Evolutionary conservation across 2,797 vertebrate species (phyloP).

Genomic region (Tragopan temminckii): DNA sequence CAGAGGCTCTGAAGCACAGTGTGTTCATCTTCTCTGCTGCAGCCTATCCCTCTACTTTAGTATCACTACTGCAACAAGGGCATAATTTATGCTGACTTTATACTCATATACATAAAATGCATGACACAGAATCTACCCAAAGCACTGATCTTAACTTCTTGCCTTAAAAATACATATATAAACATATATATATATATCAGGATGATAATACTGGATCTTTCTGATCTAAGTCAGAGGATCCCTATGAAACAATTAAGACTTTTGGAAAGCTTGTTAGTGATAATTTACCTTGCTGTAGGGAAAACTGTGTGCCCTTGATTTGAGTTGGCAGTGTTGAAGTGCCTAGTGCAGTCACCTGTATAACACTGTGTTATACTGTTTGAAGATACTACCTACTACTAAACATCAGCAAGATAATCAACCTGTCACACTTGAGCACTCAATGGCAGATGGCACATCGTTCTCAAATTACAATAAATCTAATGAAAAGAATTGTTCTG

Average conservation of each 20-base stretch:
- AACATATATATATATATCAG: background rate
- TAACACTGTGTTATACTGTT: background rate
- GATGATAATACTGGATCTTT: background rate
- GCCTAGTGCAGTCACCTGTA: background rate
- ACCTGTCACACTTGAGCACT: background rate
- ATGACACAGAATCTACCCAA: background rate
- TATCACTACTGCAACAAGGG: background rate
- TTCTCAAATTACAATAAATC: background rate
- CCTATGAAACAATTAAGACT: background rate
- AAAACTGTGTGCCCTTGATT: background rate
- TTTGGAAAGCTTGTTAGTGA: background rate
- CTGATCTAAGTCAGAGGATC: background rate
- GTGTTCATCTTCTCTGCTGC: background rate
- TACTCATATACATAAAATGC: background rate
- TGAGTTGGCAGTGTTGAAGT: background rate
- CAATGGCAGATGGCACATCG: background rate
- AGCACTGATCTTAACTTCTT: background rate
- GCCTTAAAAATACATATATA: background rate
- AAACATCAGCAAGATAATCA: background rate
- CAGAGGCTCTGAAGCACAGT: background rate
- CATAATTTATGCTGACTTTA: background rate
- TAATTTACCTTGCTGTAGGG: background rate
- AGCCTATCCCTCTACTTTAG: background rate
- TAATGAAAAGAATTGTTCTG: background rate
- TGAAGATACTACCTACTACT: background rate